Base-by-base conservation (phyloP, 2,797 vertebrate species). In the Karalla daura region DNA sequence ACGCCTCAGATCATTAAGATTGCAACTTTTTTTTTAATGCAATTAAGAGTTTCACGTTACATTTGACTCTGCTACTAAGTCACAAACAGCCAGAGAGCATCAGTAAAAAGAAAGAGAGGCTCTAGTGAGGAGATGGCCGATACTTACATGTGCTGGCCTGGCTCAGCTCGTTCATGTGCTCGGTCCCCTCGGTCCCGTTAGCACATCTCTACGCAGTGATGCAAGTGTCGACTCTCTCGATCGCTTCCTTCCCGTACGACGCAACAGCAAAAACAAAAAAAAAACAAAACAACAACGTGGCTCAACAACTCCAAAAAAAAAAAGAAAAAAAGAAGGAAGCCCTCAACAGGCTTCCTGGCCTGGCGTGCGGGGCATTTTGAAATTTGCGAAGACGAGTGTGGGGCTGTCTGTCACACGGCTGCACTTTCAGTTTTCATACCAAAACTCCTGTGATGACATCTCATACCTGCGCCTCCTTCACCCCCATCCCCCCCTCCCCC, bases 111-210 rank as follows among this genome's bases (percentile, higher is more conserved):
- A 4, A 49, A 7, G 2, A 36, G 2, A 43, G 1, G 8, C 0
- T 39, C 0, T 40, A 17, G 23, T 17, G 5, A 3, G 0, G 52
- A 35, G 60, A 3, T 10, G 15, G 11, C 7, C 18, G 30, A 32
- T 78, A 92, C 90, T 89, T 51, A 92, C 90, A 89, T 88, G 64
- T 39, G 56, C 30, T 8, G 5, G 5, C 7, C 18, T 52, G 46
- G 11, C 17, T 76, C 20, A 32, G 20, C 47, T 17, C 20, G 32
- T 47, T 64, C 18, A 18, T 14, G 50, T 17, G 0, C 45, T 27
- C 40, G 37, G 30, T 64, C 33, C 53, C 21, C 44, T 69, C 56
- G 46, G 39, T 11, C 18, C 55, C 23, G 12, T 53, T 27, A 30
- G 39, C 54, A 30, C 15, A 58, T 25, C 50, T 51, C 66, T 56